Conservation (phyloP, 2,113 vertebrate species). For the Etheostoma spectabile region DNA sequence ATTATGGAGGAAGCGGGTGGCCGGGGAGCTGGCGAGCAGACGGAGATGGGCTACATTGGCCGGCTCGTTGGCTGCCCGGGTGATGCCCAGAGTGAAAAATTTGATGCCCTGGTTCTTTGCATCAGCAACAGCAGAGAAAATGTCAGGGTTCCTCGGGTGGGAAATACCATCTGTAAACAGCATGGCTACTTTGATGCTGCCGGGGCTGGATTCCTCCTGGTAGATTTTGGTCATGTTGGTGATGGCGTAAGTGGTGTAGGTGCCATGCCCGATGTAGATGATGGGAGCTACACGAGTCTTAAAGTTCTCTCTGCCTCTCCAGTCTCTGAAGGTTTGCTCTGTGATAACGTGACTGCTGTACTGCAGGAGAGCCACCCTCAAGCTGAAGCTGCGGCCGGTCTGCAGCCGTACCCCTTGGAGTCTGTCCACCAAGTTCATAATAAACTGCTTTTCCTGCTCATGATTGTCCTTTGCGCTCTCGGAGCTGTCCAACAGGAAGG, state of each 20-base stretch:
- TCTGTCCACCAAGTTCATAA: constrained; percentile 86
- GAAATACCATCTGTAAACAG: constrained; percentile 90
- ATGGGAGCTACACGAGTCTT: constrained; percentile 85
- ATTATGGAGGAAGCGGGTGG: constrained; percentile 87
- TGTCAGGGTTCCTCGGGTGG: constrained; percentile 92
- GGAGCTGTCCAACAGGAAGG: constrained; percentile 92
- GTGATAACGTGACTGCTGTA: constrained; percentile 92
- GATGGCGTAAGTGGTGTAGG: constrained; percentile 93
- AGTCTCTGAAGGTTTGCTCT: constrained; percentile 90
- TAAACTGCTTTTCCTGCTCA: constrained; percentile 89
- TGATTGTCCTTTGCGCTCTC: constrained; percentile 92
- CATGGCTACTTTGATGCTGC: constrained; percentile 86
- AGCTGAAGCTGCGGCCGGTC: constrained; percentile 84
- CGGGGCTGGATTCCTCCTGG: constrained; percentile 84
- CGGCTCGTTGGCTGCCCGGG: constrained; percentile 86
- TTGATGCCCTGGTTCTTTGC: constrained; percentile 92
- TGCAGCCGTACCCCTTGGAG: constrained; percentile 85
- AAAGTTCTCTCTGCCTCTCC: constrained; percentile 89
- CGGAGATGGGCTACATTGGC: constrained; percentile 87
- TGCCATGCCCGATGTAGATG: constrained; percentile 90
- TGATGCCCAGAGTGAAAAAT: constrained; percentile 92
- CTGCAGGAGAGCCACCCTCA: constrained; percentile 90
- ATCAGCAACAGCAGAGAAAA: constrained; percentile 90
- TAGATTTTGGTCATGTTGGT: constrained; percentile 93
- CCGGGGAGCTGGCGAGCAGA: constrained; percentile 87